These are phyloP conservation scores for Lophura nycthemera DNA, from an alignment of 2,113 vertebrate genomes.

Conservation along the genomic window DNA sequence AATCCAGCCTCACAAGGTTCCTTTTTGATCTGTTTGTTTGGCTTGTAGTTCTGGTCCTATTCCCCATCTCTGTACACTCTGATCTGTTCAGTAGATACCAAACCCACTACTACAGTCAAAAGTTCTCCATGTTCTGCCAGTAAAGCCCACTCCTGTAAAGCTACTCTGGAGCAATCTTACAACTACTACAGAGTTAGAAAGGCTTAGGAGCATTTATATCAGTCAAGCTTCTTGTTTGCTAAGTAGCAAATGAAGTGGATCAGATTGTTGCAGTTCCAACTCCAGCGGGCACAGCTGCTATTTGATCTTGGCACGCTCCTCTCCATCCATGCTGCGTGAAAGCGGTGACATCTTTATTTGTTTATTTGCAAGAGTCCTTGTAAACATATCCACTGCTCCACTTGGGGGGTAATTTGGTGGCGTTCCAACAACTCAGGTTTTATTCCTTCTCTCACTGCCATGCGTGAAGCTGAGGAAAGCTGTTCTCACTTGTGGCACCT, in stretches of 20 bases:
- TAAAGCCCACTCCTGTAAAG: background rate
- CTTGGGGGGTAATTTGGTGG: background rate
- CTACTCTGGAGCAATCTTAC: background rate
- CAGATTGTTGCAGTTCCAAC: background rate
- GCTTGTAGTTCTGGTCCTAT: background rate
- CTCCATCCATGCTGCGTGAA: background rate
- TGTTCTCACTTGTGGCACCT: background rate
- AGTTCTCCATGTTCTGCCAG: accelerated
- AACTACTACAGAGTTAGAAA: background rate
- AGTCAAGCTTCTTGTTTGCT: background rate
- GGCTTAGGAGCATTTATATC: background rate
- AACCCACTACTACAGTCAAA: background rate
- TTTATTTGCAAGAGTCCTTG: background rate
- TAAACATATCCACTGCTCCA: background rate
- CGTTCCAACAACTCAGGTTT: background rate
- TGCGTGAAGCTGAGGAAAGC: background rate
- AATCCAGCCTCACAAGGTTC: background rate
- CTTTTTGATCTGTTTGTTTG: background rate
- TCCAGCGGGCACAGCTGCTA: background rate
- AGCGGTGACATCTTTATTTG: background rate
- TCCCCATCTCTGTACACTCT: background rate
- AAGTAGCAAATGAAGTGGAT: background rate
- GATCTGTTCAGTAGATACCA: background rate
- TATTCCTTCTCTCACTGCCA: background rate
- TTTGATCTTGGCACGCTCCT: constrained; percentile 3